phyloP scores from a whole-genome alignment of 1,140 invertebrate species.

The Parasteatoda tepidariorum region DNA sequence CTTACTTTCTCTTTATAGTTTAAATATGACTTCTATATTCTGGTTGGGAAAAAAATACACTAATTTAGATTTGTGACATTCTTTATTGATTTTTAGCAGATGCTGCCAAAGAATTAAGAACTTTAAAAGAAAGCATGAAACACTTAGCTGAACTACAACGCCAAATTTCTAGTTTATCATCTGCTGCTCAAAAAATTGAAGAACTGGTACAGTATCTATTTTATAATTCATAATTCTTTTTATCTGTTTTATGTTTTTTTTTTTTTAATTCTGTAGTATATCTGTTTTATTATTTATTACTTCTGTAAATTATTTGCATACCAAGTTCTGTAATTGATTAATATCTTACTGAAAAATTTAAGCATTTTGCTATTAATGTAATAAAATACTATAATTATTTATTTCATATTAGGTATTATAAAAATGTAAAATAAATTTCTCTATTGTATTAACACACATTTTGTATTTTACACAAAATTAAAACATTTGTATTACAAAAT shows the following conservation, averaged over 20 bases:
- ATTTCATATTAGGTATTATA: too few species aligned
- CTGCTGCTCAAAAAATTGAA: not conserved
- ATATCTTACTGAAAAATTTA: too few species aligned
- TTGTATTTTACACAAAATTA: too few species aligned
- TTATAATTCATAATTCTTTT: not conserved
- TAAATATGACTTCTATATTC: not conserved
- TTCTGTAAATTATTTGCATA: too few species aligned
- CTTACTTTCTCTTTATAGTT: not conserved
- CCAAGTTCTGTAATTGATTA: too few species aligned
- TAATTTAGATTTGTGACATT: not conserved
- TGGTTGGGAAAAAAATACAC: not conserved
- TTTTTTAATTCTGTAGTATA: not conserved
- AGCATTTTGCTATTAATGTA: too few species aligned
- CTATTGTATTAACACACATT: too few species aligned
- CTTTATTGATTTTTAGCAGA: not conserved
- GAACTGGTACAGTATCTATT: not conserved
- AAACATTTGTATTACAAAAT: too few species aligned
- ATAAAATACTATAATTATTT: too few species aligned
- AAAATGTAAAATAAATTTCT: too few species aligned
- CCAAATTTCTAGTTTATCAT: not conserved
- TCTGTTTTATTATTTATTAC: too few species aligned
- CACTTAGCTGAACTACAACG: not conserved
- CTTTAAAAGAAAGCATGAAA: not conserved
- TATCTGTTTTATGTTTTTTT: not conserved
- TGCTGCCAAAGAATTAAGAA: not conserved